Conservation (phyloP, 1,140 invertebrate species). For the Brachionus rotundiformis region DNA sequence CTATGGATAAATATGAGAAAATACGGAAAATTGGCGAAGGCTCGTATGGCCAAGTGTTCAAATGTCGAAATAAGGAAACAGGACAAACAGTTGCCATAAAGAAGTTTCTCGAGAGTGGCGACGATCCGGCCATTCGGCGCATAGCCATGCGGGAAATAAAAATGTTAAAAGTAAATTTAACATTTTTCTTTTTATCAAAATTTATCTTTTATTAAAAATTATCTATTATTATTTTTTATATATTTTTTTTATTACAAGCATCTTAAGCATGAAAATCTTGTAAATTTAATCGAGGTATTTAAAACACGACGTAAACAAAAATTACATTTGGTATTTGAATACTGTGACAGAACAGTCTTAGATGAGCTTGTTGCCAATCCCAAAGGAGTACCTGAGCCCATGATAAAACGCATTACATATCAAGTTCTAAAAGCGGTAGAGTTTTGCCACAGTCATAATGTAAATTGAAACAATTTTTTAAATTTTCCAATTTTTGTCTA, state of each 20-base stretch:
- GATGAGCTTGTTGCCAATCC: conserved; percentile 92
- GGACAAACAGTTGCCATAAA: conserved; percentile 96
- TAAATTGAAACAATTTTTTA: conserved; percentile 55
- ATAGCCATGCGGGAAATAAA: conserved; percentile 95
- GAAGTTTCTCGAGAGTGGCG: conserved; percentile 97
- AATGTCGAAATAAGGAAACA: conserved; percentile 92
- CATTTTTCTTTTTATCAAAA: background rate
- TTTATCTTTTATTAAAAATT: conserved; percentile 1
- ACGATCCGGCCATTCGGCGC: conserved; percentile 95
- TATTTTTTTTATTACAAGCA: conserved; percentile 71
- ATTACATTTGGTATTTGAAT: conserved; percentile 96
- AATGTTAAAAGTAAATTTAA: conserved; percentile 83
- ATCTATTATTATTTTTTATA: no score
- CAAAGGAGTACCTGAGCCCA: conserved; percentile 77
- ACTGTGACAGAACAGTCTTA: conserved; percentile 92
- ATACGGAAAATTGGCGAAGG: conserved; percentile 93
- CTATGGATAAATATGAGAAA: conserved; percentile 97
- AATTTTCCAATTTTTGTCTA: no score
- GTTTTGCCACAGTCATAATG: conserved; percentile 91
- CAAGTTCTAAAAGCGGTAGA: conserved; percentile 90
- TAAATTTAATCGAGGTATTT: conserved; percentile 96
- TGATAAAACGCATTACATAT: conserved; percentile 88
- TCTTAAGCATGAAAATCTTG: conserved; percentile 94
- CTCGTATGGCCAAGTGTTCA: conserved; percentile 96
- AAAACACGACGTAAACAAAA: conserved; percentile 79